Conservation (phyloP, 2,888 invertebrate species). For the Luperina nickerlii region DNA sequence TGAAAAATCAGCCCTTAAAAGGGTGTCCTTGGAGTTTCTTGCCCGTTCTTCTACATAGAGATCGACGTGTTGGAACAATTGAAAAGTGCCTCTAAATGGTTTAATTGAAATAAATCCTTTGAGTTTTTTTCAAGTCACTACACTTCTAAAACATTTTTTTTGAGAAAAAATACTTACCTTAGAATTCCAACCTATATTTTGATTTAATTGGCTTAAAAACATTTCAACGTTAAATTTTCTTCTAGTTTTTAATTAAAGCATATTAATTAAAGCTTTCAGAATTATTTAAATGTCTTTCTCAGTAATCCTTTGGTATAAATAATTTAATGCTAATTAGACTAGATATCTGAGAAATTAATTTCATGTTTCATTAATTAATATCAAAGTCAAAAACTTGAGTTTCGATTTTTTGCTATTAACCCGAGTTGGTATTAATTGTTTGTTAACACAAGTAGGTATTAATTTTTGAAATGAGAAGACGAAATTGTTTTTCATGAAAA, state of each 20-base stretch:
- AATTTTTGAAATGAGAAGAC: neutral
- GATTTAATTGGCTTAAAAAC: neutral
- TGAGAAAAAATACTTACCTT: neutral
- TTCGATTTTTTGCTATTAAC: neutral
- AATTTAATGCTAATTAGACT: neutral
- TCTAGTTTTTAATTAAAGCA: neutral
- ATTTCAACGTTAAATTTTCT: conserved; percentile 3
- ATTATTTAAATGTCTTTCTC: neutral
- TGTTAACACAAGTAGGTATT: neutral
- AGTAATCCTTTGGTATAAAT: neutral
- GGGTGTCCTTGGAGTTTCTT: no score
- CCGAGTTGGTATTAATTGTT: neutral
- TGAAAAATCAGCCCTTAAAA: no score
- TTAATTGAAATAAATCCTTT: neutral
- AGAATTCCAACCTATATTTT: neutral
- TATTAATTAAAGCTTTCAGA: neutral
- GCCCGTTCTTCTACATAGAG: neutral
- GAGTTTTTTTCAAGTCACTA: no score
- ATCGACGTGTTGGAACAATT: neutral
- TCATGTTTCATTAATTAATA: neutral
- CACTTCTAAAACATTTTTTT: neutral
- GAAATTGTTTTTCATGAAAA: neutral
- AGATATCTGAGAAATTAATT: conserved; percentile 13
- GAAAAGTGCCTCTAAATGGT: neutral
- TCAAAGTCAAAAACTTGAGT: neutral